Conservation (phyloP, 2,888 invertebrate genomes). For the Scaeva pyrastri region DNA sequence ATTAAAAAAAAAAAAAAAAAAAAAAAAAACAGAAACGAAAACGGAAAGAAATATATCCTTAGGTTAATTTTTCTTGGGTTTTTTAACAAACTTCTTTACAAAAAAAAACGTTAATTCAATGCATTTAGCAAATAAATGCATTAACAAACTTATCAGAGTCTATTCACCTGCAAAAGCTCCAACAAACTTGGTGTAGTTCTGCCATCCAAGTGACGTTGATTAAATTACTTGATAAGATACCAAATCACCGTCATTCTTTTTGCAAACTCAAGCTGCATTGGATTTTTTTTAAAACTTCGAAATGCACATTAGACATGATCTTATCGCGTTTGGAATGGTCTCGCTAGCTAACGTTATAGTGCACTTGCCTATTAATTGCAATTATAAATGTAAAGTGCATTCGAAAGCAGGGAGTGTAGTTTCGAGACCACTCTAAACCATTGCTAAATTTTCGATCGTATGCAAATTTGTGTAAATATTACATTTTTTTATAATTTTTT, state of each 20-base stretch:
- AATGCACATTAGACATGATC: constrained; percentile 76
- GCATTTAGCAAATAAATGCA: no score
- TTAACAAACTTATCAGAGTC: constrained; percentile 16
- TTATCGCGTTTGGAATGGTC: constrained; percentile 84
- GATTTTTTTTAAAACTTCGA: constrained; percentile 37
- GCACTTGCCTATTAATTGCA: constrained; percentile 77
- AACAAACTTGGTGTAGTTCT: background rate
- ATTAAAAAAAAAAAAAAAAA: no score
- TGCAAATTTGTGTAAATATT: constrained; percentile 81
- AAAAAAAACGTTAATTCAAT: no score
- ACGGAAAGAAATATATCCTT: no score
- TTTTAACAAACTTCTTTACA: no score
- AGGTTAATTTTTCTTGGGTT: no score
- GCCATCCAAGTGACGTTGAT: background rate
- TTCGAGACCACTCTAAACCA: constrained; percentile 84
- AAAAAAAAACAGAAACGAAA: no score
- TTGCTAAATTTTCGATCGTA: constrained; percentile 80
- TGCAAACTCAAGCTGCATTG: background rate
- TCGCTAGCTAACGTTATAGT: constrained; percentile 82
- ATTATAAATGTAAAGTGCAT: constrained; percentile 73
- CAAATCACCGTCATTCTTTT: background rate
- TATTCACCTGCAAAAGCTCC: background rate
- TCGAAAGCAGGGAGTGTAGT: constrained; percentile 80
- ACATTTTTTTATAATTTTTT: constrained; percentile 31
- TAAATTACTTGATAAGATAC: constrained; percentile 3